Evolutionary conservation across 2,888 invertebrate species (phyloP), one percentile per base, ranked within the genome.

Genomic region (Trisateles emortualis): DNA sequence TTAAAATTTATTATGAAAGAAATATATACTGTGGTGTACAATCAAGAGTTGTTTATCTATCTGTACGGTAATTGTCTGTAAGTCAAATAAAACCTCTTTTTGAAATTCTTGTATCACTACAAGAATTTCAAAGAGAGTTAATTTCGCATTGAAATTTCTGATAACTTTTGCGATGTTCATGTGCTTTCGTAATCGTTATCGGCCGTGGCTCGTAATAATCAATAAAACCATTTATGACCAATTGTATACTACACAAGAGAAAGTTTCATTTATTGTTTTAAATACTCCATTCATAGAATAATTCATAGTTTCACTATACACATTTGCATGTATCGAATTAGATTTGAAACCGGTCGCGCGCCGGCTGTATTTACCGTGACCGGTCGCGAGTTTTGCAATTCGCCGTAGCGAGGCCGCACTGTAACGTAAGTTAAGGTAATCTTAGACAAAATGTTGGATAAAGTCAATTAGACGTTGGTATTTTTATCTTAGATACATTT

Each of bases 401-500:
- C 68, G 47, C 10, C 59, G 35, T 53, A 54, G 41, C 22, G 30
- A 71, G 32, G 11, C 56, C 53, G 66, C 38, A 59, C 45, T 13
- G 47, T 39, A 51, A 32, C 43, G 29, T 68, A 60, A 71, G 52
- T 66, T 63, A 65, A 63, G 50, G 71, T 71, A 71, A 71, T 71
- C 65, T 66, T 68, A 71, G 60, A 61, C 64, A 61, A 70, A n/a
- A 66, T 68, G 66, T 64, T 39, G 52, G 66, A 59, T 59, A 54
- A 59, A 71, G 66, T 66, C 60, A 71, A 68, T 71, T 71, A 71
- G 71, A 64, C 64, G 71, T 59, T 60, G 56, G 71, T 71, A 68
- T 68, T 71, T 68, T 70, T 63, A 67, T 68, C 68, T 70, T 38
- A 51, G 59, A 38, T 60, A 54, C 49, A 60, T 68, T 63, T 55